Percentiles rank a stretch among this genome's conserved stretches.
These are phyloP conservation scores for Coelopa pilipes DNA, from an alignment of 2,888 invertebrate species.

Conservation along the genomic window DNA sequence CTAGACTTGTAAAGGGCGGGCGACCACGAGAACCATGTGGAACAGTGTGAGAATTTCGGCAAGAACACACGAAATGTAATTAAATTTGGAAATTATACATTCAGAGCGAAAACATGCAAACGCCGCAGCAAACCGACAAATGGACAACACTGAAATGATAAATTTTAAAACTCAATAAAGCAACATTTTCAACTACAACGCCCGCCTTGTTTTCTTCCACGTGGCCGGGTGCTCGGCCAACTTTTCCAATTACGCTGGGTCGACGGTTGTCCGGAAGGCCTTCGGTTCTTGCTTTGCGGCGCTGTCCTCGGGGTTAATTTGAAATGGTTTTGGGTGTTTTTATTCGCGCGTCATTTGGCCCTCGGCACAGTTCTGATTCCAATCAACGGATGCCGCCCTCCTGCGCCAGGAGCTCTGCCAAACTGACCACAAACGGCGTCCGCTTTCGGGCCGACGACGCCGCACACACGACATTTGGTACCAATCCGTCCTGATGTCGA, in stretches of 20 bases:
- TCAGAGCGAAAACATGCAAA: neutral
- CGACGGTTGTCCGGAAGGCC: neutral
- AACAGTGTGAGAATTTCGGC: neutral
- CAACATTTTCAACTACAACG: constrained; percentile 35
- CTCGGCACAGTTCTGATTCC: neutral
- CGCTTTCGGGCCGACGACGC: no score
- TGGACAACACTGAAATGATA: constrained; percentile 15
- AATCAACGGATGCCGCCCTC: neutral
- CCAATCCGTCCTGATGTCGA: neutral
- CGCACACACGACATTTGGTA: no score
- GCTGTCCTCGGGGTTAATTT: neutral
- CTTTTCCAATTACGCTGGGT: neutral
- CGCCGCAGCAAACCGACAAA: neutral
- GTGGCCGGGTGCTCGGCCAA: no score
- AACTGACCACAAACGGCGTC: no score
- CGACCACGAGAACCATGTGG: neutral
- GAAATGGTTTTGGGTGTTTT: neutral
- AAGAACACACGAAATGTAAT: constrained; percentile 17
- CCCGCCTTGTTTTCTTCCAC: constrained; percentile 5
- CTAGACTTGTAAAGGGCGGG: neutral
- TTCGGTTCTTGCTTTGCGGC: neutral
- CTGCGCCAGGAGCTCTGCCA: neutral
- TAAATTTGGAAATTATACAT: neutral
- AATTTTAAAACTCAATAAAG: constrained; percentile 34
- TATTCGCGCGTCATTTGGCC: neutral